Base-by-base conservation (phyloP, 2,113 vertebrate species). In the Pseudolaguvia tuberculata region DNA sequence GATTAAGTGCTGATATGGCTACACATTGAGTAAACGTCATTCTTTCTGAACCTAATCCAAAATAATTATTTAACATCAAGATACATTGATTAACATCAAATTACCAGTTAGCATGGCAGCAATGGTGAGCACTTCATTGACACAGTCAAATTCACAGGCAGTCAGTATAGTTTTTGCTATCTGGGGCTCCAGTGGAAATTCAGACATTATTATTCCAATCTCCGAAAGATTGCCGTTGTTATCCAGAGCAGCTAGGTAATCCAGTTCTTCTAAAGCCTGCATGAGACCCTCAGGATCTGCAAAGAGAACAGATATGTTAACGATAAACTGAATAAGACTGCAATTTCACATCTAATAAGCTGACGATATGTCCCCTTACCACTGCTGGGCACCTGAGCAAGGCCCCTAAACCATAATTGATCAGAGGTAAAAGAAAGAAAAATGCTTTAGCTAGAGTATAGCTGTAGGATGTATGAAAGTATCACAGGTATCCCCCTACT, bases 151-250 rank as follows among this genome's bases (percentile, higher is more conserved):
- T 89, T 96, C 95, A 79, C 94, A 98, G 0, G 93, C 91, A 0
- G 93, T 94, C 45, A 98, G 85, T 81, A 97, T 87, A 12, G 92
- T 85, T 85, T 95, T 96, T 23, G 93, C 94, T 86, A 96, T 88
- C 51, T 95, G 93, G 15, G 94, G 93, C 11, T 96, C 93, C 77
- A 96, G 84, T 29, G 93, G 93, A 79, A 98, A 94, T 85, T 96
- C 95, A 0, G 94, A 98, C 91, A 96, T 95, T 55, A 97, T 94
- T 84, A 97, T 93, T 78, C 95, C 94, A 17, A 97, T 94, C 83
- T 97, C 94, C 0, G 94, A 98, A 47, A 97, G 88, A 65, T 97
- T 96, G 1, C 95, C 95, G 0, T 95, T 86, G 0, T 97, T 89
- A 50, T 97, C 94, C 80, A 96, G 84, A 0, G 93, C 94, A 3